Conservation (phyloP, 2,113 vertebrate species). For the Pardalotus punctatus region DNA sequence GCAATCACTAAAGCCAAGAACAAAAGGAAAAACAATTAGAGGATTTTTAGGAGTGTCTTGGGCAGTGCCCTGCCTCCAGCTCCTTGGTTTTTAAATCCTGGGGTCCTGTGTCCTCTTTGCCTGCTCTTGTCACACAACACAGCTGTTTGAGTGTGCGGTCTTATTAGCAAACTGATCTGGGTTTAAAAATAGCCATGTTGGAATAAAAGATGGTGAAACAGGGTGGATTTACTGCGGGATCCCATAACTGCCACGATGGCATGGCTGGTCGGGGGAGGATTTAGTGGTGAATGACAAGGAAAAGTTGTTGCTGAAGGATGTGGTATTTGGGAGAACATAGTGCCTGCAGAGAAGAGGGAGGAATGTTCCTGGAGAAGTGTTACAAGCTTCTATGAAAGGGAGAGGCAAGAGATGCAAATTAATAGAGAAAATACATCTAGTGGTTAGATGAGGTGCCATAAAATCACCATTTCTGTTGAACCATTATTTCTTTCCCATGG, state of each 20-base stretch:
- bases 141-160: not conserved
- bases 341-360: not conserved
- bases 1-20: not conserved
- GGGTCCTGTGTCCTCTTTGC: not conserved
- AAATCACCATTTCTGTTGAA: not conserved
- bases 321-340: not conserved
- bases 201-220: not conserved
- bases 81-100: not conserved
- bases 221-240: not conserved
- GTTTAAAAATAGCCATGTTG: slow-evolving; percentile 7
- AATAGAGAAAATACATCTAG: not conserved
- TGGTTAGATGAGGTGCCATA: not conserved
- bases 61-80: not conserved
- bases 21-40: not conserved
- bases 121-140: not conserved
- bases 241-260: not conserved
- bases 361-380: not conserved
- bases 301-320: not conserved
- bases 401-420: not conserved
- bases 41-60: not conserved
- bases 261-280: not conserved
- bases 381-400: not conserved
- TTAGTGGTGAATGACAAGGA: not conserved
- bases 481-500: not conserved
- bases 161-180: not conserved